phyloP scores from a whole-genome alignment of 2,113 vertebrate species.

The Philantomba maxwellii region DNA sequence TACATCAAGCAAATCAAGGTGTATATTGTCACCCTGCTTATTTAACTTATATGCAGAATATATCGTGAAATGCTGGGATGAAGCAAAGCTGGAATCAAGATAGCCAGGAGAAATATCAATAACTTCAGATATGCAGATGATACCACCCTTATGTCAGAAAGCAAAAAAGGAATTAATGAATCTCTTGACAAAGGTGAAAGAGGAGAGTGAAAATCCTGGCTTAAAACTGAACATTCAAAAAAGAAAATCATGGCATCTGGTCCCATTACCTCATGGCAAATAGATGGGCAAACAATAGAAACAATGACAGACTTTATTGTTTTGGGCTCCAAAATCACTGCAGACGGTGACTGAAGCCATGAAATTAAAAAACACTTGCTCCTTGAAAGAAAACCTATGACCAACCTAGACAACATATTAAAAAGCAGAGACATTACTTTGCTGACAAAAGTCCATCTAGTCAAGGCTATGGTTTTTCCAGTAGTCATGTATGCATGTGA shows the following conservation, averaged over 20 bases:
- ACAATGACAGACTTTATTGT: not conserved
- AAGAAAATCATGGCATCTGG: not conserved
- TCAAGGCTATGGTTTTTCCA: not conserved
- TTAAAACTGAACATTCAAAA: not conserved
- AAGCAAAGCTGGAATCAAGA: not conserved
- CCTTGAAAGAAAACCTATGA: not conserved
- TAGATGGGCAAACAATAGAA: not conserved
- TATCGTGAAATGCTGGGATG: not conserved
- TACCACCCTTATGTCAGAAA: not conserved
- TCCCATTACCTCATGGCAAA: not conserved
- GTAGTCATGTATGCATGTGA: not conserved
- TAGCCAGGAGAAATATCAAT: not conserved
- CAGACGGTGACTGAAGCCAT: not conserved
- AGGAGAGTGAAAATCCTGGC: not conserved
- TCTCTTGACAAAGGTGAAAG: not conserved
- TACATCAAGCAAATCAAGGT: not conserved
- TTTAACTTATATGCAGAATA: not conserved
- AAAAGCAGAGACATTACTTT: not conserved
- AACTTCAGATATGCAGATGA: not conserved
- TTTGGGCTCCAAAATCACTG: not conserved
- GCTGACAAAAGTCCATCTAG: accelerated
- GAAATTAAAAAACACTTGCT: not conserved
- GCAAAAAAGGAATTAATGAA: not conserved
- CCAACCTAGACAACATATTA: not conserved
- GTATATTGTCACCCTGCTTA: not conserved